A percentile compares a stretch with the other conserved stretches of the same genome.
These are phyloP conservation scores for Drosophila macrospina DNA, from an alignment of 2,888 invertebrate species.

Conservation along the genomic window DNA sequence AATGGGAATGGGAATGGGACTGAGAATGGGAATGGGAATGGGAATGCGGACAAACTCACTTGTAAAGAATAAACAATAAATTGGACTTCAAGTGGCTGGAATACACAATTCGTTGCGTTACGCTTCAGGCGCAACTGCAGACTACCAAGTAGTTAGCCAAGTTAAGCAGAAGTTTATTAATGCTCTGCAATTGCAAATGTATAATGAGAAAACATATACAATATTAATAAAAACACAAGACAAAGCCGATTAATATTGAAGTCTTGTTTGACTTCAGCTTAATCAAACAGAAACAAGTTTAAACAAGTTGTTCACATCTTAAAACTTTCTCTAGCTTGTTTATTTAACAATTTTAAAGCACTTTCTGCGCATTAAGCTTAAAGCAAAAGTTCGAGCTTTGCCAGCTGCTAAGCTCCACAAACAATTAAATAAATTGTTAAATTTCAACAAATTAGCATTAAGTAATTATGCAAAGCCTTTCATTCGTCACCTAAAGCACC, in stretches of 20 bases:
- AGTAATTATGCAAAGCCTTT: conserved; percentile 25
- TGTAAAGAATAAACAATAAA: conserved; percentile 22
- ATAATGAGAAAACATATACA: too few species aligned
- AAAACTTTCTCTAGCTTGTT: too few species aligned
- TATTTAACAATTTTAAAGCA: too few species aligned
- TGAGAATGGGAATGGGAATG: background rate
- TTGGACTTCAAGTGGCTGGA: conserved; percentile 19
- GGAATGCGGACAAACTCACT: conserved; percentile 1
- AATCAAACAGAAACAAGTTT: too few species aligned
- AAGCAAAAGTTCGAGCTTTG: background rate
- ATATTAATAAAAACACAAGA: too few species aligned
- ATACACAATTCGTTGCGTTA: conserved; percentile 4
- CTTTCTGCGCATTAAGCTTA: background rate
- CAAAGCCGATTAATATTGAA: too few species aligned
- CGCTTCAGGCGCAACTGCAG: background rate
- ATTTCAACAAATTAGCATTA: conserved; percentile 19
- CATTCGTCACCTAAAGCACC: conserved; percentile 4
- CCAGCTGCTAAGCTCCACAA: background rate
- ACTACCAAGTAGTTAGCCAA: background rate
- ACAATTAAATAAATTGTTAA: conserved; percentile 3
- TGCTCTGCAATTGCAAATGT: background rate
- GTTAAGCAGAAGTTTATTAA: background rate
- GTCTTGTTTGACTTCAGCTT: too few species aligned
- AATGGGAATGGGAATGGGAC: background rate
- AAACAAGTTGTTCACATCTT: too few species aligned